Evolutionary conservation across 2,797 vertebrate genomes (phyloP).

Genomic region (Remorina albescens): DNA sequence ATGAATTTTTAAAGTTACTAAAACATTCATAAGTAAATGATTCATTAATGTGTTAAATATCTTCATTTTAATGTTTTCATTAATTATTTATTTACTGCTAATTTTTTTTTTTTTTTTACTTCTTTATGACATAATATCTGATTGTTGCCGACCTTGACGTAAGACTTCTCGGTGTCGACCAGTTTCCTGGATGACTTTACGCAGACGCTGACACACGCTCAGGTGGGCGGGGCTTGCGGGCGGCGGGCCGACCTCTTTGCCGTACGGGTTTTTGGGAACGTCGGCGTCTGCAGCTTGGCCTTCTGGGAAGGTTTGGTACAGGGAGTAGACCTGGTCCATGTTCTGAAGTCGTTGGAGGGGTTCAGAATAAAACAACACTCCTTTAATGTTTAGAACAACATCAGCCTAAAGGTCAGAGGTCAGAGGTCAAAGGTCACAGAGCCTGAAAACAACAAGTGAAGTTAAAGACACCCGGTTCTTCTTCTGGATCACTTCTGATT

Average conservation of each 20-base stretch:
- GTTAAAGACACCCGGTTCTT: too few species aligned
- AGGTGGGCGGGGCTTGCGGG: conserved; percentile 88
- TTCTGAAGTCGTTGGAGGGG: conserved; percentile 79
- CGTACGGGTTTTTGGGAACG: conserved; percentile 80
- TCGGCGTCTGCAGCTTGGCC: conserved; percentile 70
- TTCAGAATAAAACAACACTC: neutral
- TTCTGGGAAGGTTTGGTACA: conserved; percentile 86
- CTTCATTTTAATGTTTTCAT: too few species aligned
- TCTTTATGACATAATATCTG: too few species aligned
- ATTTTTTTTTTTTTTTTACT: too few species aligned
- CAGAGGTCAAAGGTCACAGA: too few species aligned
- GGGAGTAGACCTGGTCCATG: conserved; percentile 78
- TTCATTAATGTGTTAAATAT: too few species aligned
- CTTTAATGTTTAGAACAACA: neutral
- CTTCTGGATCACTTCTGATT: neutral
- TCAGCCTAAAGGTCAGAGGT: neutral
- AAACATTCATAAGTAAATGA: too few species aligned
- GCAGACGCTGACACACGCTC: conserved; percentile 90
- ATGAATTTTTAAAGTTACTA: too few species aligned
- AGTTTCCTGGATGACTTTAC: conserved; percentile 95
- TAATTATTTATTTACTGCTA: too few species aligned
- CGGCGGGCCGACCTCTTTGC: conserved; percentile 61
- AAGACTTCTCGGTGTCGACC: conserved; percentile 95
- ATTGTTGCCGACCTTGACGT: conserved; percentile 92
- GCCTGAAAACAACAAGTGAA: too few species aligned